A percentile compares a stretch with the other conserved stretches of the same genome.
These are phyloP conservation scores for Urechis unicinctus DNA, from an alignment of 2,888 invertebrate genomes.

Conservation along the genomic window DNA sequence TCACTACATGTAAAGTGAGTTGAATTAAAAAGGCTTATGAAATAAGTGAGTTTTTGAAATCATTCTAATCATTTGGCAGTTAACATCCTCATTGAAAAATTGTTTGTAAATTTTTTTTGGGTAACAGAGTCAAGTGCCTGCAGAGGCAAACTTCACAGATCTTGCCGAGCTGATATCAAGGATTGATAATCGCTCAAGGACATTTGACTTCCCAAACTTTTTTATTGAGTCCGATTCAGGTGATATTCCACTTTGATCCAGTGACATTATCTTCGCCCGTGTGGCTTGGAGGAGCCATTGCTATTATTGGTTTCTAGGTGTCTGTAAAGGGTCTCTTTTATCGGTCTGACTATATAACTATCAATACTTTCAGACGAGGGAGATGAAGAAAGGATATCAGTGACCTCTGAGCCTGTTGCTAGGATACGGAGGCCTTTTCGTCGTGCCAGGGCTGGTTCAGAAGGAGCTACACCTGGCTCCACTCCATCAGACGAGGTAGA, in stretches of 20 bases:
- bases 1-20: too few species aligned
- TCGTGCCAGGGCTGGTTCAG: slow-evolving; percentile 7
- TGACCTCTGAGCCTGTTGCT: slow-evolving; percentile 20
- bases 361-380: slow-evolving; percentile 9
- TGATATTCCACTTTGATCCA: background rate
- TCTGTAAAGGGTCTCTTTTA: background rate
- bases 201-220: background rate
- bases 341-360: background rate
- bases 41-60: too few species aligned
- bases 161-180: slow-evolving; percentile 48
- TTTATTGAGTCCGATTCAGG: slow-evolving; percentile 5
- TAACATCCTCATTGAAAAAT: background rate
- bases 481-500: slow-evolving; percentile 4
- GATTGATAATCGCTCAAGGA: slow-evolving; percentile 34
- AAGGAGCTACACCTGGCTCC: slow-evolving; percentile 12
- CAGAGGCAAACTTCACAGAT: slow-evolving; percentile 46
- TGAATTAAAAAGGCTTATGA: too few species aligned
- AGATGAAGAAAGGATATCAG: slow-evolving; percentile 20
- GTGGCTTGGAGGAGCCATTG: background rate
- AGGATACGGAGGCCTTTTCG: background rate
- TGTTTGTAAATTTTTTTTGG: background rate
- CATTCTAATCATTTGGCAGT: too few species aligned
- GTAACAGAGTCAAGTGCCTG: slow-evolving; percentile 29
- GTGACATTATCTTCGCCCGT: too few species aligned
- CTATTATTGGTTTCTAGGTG: background rate